Evolutionary conservation across 2,888 invertebrate species (phyloP).

Genomic region (Lysandra bellargus): DNA sequence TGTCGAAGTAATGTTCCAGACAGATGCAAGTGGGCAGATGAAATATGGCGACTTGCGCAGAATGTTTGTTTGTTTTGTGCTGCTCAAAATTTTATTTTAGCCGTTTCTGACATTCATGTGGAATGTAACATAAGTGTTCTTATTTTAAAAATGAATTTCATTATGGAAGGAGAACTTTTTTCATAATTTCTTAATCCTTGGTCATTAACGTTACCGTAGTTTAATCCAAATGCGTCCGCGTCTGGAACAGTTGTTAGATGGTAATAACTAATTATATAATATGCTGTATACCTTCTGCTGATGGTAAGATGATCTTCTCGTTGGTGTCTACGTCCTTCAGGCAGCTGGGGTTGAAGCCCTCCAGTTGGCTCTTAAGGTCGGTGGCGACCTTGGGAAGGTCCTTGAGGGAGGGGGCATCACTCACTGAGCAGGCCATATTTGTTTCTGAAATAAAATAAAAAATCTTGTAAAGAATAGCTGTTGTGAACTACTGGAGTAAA

Average conservation of each 20-base stretch:
- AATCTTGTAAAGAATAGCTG: too few species aligned
- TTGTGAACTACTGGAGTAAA: too few species aligned
- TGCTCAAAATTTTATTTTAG: conserved; percentile 40
- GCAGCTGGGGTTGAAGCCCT: conserved; percentile 93
- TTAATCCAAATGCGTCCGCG: background rate
- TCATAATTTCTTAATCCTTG: background rate
- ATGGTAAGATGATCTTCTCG: conserved; percentile 95
- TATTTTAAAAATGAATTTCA: background rate
- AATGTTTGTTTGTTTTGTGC: conserved; percentile 35
- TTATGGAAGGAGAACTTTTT: background rate
- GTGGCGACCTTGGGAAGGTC: conserved; percentile 94
- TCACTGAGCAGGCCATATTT: conserved; percentile 81
- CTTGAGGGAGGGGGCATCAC: conserved; percentile 87
- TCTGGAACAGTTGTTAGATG: background rate
- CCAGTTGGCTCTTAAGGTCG: conserved; percentile 94
- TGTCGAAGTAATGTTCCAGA: background rate
- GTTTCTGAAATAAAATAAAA: conserved; percentile 47
- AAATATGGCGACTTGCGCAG: conserved; percentile 21
- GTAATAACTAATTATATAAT: background rate
- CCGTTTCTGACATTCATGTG: conserved; percentile 31
- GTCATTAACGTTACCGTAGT: background rate
- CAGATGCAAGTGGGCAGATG: conserved; percentile 23
- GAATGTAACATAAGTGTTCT: background rate
- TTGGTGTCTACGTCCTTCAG: conserved; percentile 94
- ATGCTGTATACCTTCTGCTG: conserved; percentile 89